Evolutionary conservation across 2,888 invertebrate species (phyloP).

Genomic region (Dorcus parallelipipedus): DNA sequence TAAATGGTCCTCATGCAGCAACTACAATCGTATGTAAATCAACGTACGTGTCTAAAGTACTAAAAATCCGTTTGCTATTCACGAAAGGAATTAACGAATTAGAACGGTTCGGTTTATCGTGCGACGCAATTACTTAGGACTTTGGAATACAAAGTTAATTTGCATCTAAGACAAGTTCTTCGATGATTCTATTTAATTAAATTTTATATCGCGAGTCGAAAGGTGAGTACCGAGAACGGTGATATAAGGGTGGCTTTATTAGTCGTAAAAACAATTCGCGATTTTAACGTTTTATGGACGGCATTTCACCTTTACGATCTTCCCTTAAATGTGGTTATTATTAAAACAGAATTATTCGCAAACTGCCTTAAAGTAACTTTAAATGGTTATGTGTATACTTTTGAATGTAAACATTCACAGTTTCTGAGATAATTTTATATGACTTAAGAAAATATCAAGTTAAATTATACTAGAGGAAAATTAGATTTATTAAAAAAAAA

Average conservation of each 20-base stretch:
- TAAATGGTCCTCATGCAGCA: neutral
- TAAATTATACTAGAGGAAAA: too few relatives aligned
- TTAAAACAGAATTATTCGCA: neutral
- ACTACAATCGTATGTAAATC: neutral
- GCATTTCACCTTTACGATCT: neutral
- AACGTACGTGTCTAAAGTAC: neutral
- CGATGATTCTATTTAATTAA: constrained; percentile 31
- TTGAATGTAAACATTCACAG: too few relatives aligned
- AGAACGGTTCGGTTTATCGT: constrained; percentile 11
- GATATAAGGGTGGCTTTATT: constrained; percentile 14
- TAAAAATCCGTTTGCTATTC: neutral
- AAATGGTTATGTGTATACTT: too few relatives aligned
- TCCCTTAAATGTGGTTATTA: neutral
- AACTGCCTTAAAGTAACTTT: too few relatives aligned
- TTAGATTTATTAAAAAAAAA: too few relatives aligned
- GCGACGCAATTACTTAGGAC: constrained; percentile 6
- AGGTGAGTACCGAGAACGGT: constrained; percentile 4
- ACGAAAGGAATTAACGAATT: constrained; percentile 8
- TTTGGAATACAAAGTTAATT: constrained; percentile 5
- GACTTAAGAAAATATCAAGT: too few relatives aligned
- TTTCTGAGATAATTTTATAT: too few relatives aligned
- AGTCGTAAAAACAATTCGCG: constrained; percentile 5
- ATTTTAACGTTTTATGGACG: constrained; percentile 2
- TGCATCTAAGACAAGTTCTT: constrained; percentile 19
- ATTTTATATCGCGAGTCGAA: constrained; percentile 29